These are phyloP conservation scores for Aelia acuminata DNA, from an alignment of 2,888 invertebrate species.

Conservation along the genomic window DNA sequence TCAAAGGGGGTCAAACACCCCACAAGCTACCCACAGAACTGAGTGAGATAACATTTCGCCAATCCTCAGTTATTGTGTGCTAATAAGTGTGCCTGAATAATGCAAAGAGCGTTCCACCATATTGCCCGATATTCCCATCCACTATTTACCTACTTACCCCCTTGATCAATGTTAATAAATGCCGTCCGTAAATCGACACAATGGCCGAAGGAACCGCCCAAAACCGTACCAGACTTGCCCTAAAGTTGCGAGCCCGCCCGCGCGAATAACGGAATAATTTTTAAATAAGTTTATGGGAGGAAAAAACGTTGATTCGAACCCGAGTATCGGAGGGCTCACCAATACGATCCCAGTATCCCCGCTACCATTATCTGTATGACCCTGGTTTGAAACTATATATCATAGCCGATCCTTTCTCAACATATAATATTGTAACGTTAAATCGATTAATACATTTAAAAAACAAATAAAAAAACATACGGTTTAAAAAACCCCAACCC, in stretches of 20 bases:
- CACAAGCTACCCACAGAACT: neutral
- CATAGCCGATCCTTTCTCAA: no score
- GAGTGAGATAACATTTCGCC: neutral
- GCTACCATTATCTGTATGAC: no score
- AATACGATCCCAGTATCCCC: no score
- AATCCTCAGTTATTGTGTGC: neutral
- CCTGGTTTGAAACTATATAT: no score
- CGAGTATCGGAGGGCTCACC: no score
- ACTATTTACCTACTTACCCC: neutral
- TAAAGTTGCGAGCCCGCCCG: neutral
- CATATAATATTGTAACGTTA: no score
- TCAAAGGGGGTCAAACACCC: neutral
- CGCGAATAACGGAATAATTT: neutral
- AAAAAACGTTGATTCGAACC: no score
- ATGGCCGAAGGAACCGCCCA: neutral
- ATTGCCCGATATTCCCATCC: conserved; percentile 6
- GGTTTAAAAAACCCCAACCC: no score
- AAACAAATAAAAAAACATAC: no score
- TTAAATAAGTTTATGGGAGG: no score
- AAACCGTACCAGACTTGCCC: neutral
- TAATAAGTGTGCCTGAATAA: neutral
- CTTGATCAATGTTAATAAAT: neutral
- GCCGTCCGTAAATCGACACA: neutral
- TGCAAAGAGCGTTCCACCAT: neutral
- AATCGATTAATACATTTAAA: no score